A percentile compares a stretch with the other conserved stretches of the same genome.
These are phyloP conservation scores for Leptinotarsa texana DNA, from an alignment of 1,140 invertebrate genomes.

Conservation along the genomic window DNA sequence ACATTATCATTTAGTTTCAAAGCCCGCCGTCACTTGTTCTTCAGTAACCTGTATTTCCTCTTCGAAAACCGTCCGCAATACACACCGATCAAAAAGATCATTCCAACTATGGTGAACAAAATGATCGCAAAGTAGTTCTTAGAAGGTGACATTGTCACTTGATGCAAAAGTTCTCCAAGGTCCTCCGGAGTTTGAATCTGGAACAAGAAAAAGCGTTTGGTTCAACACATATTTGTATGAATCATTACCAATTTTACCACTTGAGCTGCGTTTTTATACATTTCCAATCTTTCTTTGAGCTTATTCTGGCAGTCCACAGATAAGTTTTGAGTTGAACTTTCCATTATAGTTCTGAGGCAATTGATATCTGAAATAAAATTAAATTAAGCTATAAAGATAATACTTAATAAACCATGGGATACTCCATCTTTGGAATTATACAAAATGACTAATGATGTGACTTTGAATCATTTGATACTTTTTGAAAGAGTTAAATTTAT, in stretches of 20 bases:
- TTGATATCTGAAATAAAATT: constrained; percentile 70
- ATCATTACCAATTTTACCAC: constrained; percentile 56
- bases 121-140: constrained; percentile 78
- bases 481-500: no score
- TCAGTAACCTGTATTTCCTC: constrained; percentile 59
- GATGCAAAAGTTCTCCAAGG: constrained; percentile 70
- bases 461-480: no score
- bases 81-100: constrained; percentile 80
- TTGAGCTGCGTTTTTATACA: constrained; percentile 86
- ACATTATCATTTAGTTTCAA: neutral
- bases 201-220: neutral
- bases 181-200: constrained; percentile 61
- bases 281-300: constrained; percentile 79
- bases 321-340: constrained; percentile 68
- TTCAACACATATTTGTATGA: neutral
- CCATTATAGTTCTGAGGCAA: constrained; percentile 75
- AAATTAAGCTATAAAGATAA: no score
- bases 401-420: no score
- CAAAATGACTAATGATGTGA: no score
- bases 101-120: constrained; percentile 69
- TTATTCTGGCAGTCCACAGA: constrained; percentile 77
- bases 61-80: constrained; percentile 77
- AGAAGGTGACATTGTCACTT: constrained; percentile 72
- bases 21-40: constrained; percentile 49
- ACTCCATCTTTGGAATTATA: no score